Evolutionary conservation across 2,113 vertebrate genomes (phyloP).

Genomic region (Haemorhous mexicanus): DNA sequence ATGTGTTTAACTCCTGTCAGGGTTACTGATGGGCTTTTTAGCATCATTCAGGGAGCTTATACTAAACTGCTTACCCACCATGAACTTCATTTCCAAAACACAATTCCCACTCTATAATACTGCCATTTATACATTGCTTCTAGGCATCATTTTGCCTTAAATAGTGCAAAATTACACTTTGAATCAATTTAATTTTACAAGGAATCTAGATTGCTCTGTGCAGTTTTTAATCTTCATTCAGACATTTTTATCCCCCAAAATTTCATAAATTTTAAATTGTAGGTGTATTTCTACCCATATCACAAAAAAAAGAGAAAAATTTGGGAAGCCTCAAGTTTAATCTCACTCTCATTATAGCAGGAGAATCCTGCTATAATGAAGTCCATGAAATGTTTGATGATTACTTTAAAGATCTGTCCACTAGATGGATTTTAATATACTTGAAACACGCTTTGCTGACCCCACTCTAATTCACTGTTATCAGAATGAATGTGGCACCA

Average conservation of each 20-base stretch:
- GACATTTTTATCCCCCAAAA: neutral
- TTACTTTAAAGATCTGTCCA: neutral
- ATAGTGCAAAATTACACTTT: neutral
- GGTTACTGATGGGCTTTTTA: neutral
- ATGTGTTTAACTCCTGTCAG: neutral
- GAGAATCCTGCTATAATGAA: neutral
- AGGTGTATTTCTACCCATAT: neutral
- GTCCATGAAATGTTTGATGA: neutral
- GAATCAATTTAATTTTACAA: neutral
- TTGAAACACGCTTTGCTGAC: neutral
- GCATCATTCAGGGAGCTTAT: neutral
- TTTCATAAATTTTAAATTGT: neutral
- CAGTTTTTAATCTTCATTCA: neutral
- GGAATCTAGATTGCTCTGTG: neutral
- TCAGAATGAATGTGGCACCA: constrained; percentile 1
- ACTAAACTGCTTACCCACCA: neutral
- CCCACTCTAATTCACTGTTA: neutral
- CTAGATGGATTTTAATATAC: neutral
- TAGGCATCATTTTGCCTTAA: neutral
- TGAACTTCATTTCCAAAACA: neutral
- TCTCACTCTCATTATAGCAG: neutral
- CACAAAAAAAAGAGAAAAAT: neutral
- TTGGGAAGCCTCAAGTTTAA: neutral
- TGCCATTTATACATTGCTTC: neutral
- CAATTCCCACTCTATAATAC: neutral